phyloP scores from a whole-genome alignment of 64 coral and sea anemone species.

The Actinia equina region DNA sequence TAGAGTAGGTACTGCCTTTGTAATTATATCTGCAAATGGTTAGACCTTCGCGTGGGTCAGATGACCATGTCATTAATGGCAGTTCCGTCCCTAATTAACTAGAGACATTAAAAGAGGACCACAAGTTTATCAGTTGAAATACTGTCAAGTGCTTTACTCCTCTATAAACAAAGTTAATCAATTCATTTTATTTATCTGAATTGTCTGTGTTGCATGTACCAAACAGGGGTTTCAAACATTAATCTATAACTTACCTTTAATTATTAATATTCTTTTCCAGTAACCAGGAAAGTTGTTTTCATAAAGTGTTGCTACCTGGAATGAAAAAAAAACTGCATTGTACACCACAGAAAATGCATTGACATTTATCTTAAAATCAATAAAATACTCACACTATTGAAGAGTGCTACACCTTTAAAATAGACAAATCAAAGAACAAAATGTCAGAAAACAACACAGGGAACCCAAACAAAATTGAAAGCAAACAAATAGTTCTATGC shows the following conservation, averaged over 20 bases:
- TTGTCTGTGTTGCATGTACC: too few species aligned
- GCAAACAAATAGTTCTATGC: background rate
- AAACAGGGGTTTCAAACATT: background rate
- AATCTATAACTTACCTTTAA: slow-evolving; percentile 46
- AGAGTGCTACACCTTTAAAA: slow-evolving; percentile 57
- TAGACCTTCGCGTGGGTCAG: too few species aligned
- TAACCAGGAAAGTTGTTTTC: slow-evolving; percentile 76
- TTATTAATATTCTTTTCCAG: slow-evolving; percentile 74
- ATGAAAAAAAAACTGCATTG: background rate
- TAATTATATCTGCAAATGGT: too few species aligned
- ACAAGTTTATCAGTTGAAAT: too few species aligned
- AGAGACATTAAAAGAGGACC: too few species aligned
- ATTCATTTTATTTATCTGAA: background rate
- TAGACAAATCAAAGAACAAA: background rate
- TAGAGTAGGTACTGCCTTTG: too few species aligned
- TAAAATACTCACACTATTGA: slow-evolving; percentile 68
- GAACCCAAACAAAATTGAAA: background rate
- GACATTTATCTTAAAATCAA: background rate
- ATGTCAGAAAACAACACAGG: background rate
- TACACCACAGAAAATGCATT: background rate
- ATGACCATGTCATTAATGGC: too few species aligned
- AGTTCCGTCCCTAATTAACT: too few species aligned
- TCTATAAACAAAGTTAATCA: too few species aligned
- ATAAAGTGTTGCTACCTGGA: slow-evolving; percentile 64
- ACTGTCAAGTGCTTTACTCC: too few species aligned